Evolutionary conservation across 1,140 invertebrate species (phyloP), one percentile per base, ranked within the genome.

Genomic region (Apis laboriosa): DNA sequence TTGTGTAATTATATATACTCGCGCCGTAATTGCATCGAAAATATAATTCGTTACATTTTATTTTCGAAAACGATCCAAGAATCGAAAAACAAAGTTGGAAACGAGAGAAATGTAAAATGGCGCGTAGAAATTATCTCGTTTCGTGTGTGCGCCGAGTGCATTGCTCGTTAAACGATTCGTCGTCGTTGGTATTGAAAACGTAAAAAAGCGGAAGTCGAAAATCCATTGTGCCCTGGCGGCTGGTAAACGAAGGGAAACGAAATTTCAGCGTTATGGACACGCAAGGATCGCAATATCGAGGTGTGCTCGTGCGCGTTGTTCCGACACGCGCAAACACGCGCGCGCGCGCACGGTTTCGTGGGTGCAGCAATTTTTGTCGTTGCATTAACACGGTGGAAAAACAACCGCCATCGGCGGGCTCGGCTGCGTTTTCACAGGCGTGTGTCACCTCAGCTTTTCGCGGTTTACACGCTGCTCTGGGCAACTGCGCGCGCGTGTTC

Each of bases 201-300:
- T 55, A 70, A 82, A 82, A 11, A 82, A 77, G 64, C 74, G 80
- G 74, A 82, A 82, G 73, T 68, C 73, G 74, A 70, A 68, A 82
- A 68, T 82, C 73, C 80, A 82, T 77, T 68, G 74, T 66, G 78
- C 60, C 13, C 8, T 8, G 70, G 51, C 72, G 51, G 17, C 34
- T 15, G 71, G n/a, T 11, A 9, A 53, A n/a, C 80, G 77, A 67
- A 80, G 79, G 73, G 77, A 88, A 89, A 86, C 84, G 80, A 85
- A 89, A 84, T 87, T 86, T 73, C 72, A 75, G 67, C 55, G 75
- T 67, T 83, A 77, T 78, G 60, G 51, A 78, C 87, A 75, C 71
- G 67, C 77, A 63, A 66, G 77, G 28, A 80, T 72, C 60, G 77
- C 76, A 66, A 79, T 70, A 85, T 83, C 70, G 76, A 13, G 51